Conservation (phyloP, 2,797 vertebrate species). For the Ctenopoma multispine region DNA sequence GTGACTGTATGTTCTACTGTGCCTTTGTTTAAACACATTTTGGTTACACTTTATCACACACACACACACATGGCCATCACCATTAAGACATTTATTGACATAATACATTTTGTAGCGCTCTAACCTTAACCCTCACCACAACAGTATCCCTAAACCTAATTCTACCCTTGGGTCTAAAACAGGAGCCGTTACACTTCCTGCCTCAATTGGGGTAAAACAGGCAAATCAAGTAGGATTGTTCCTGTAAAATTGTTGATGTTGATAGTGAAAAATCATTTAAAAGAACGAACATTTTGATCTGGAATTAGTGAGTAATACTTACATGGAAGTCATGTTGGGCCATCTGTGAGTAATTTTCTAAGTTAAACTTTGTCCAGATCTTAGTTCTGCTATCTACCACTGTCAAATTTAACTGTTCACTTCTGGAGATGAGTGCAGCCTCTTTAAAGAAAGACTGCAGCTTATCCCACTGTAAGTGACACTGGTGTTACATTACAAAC, state of each 20-base stretch:
- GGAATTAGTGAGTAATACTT: background rate
- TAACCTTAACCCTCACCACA: too few species aligned
- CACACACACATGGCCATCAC: too few species aligned
- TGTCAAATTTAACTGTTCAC: background rate
- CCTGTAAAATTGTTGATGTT: background rate
- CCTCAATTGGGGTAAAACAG: background rate
- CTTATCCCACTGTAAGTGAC: conserved; percentile 64
- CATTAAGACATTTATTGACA: too few species aligned
- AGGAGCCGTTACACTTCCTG: too few species aligned
- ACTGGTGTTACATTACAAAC: conserved; percentile 61
- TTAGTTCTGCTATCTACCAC: background rate
- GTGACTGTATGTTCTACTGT: conserved; percentile 32
- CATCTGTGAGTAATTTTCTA: background rate
- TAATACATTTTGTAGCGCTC: too few species aligned
- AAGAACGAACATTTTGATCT: background rate
- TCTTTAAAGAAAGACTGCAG: conserved; percentile 37
- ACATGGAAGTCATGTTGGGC: background rate
- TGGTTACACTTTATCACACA: background rate
- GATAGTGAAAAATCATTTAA: background rate
- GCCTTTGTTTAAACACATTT: conserved; percentile 17
- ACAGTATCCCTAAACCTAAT: too few species aligned
- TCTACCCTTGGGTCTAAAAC: too few species aligned
- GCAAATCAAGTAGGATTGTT: background rate
- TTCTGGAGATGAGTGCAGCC: background rate
- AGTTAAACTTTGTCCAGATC: background rate